phyloP scores from a whole-genome alignment of 2,797 vertebrate genomes.

The Fringilla coelebs region DNA sequence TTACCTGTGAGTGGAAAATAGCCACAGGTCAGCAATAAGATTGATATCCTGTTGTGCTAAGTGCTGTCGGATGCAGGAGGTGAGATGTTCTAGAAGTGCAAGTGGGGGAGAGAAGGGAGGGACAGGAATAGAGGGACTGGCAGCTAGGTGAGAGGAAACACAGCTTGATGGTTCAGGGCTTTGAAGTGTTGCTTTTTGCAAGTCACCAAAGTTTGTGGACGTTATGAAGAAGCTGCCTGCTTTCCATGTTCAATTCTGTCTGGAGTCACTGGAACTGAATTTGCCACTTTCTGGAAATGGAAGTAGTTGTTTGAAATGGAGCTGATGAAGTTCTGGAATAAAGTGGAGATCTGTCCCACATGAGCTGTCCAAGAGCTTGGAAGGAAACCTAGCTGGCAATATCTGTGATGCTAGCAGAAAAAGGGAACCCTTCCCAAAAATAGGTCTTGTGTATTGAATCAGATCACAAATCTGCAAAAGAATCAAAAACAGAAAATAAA shows the following conservation, averaged over 20 bases:
- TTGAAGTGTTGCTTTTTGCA: neutral
- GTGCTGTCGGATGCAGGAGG: neutral
- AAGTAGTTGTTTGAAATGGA: neutral
- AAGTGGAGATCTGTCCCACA: neutral
- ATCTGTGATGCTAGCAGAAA: neutral
- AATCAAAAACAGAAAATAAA: neutral
- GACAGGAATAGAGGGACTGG: neutral
- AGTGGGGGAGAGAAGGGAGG: neutral
- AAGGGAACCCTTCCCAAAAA: neutral
- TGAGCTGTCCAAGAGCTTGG: neutral
- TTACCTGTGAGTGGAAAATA: neutral
- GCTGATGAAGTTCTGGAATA: neutral
- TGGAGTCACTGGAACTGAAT: neutral
- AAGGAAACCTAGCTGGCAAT: neutral
- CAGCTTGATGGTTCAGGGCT: neutral
- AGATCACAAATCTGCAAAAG: neutral
- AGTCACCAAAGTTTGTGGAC: neutral
- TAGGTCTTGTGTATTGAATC: neutral
- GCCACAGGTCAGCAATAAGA: rapidly evolving
- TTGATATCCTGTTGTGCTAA: neutral
- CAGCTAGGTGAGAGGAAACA: neutral
- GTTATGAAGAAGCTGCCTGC: neutral
- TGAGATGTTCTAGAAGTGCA: neutral
- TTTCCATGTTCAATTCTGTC: neutral
- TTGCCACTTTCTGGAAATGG: neutral